Evolutionary conservation across 64 coral and sea anemone genomes (phyloP), one percentile per base, ranked within the genome.

Genomic region (Exaiptasia diaphana): DNA sequence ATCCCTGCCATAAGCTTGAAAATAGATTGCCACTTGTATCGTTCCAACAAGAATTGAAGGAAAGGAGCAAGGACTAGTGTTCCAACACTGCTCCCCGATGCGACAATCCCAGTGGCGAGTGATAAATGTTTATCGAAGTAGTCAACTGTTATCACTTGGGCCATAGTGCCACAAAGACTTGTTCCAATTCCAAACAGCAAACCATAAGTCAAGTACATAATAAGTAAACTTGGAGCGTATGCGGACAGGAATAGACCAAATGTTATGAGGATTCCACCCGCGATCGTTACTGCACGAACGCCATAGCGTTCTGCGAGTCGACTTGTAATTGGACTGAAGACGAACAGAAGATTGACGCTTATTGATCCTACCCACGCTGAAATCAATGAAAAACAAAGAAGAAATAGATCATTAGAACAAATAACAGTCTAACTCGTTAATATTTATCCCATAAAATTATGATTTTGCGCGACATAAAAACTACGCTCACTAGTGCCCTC

Each of bases 311-410:
- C 85, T 3, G 86, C 80, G 26, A 94, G 61, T 15, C 73, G 81
- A 30, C 91, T 94, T 39, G 91, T 94, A 17, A 94, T 54, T 25
- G 91, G 91, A 18, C 91, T 94, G 37, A 88, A 88, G 64, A 94
- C 80, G 44, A 94, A 94, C 0, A 94, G 73, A 50, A 94, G 82
- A 9, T 83, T 94, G 41, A 94, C 18, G 1, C 83, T 83, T 13
- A 94, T 94, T 11, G 91, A 94, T 2, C 91, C 91, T n/a, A 94
- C 85, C 91, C 91, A 94, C 3, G 91, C 91, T 94, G 73, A 17
- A 56, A 75, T 21, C 28, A 43, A 50, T 46, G 43, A 46, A 46
- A 46, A 65, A 35, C n/a, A 65, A 61, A 13, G 24, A 56, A 56
- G 4, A 56, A 25, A 58, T 25, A 58, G 21, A 25, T 1, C 0